phyloP scores from a whole-genome alignment of 2,113 vertebrate genomes.

The Penelope pileata region DNA sequence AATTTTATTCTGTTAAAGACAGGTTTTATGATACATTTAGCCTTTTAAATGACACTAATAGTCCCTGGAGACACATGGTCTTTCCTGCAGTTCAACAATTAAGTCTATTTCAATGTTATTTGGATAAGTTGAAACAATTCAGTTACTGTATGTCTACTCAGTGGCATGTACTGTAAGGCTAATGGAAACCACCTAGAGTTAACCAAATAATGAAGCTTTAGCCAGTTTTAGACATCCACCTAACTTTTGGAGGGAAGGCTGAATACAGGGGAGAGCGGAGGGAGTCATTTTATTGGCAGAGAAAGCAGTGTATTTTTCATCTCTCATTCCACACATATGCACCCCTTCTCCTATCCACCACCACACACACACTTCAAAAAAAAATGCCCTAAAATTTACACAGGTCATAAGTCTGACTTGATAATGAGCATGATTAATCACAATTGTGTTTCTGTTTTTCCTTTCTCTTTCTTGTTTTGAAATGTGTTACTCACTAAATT shows the following conservation, averaged over 20 bases:
- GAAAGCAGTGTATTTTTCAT: constrained; percentile 37
- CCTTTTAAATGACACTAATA: constrained; percentile 87
- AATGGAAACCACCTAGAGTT: constrained; percentile 60
- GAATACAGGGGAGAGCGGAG: background rate
- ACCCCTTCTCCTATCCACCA: constrained; percentile 43
- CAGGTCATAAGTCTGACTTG: constrained; percentile 47
- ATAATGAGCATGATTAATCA: constrained; percentile 75
- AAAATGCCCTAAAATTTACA: constrained; percentile 25
- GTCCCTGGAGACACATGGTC: constrained; percentile 79
- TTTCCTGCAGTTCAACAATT: constrained; percentile 84
- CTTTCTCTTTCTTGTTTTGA: constrained; percentile 38
- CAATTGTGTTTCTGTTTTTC: constrained; percentile 39
- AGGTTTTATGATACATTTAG: constrained; percentile 87
- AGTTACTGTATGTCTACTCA: constrained; percentile 81
- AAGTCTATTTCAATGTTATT: constrained; percentile 84
- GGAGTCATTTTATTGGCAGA: constrained; percentile 37
- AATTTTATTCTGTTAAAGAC: constrained; percentile 84
- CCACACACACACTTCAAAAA: constrained; percentile 49
- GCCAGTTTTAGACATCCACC: constrained; percentile 65
- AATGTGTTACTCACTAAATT: constrained; percentile 52
- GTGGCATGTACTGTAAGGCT: constrained; percentile 63
- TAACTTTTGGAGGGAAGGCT: constrained; percentile 25
- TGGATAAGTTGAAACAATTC: constrained; percentile 84
- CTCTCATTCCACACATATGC: constrained; percentile 35
- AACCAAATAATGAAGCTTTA: constrained; percentile 71